Base-by-base conservation (phyloP, 2,888 invertebrate genomes). In the Alloplasta piceator region DNA sequence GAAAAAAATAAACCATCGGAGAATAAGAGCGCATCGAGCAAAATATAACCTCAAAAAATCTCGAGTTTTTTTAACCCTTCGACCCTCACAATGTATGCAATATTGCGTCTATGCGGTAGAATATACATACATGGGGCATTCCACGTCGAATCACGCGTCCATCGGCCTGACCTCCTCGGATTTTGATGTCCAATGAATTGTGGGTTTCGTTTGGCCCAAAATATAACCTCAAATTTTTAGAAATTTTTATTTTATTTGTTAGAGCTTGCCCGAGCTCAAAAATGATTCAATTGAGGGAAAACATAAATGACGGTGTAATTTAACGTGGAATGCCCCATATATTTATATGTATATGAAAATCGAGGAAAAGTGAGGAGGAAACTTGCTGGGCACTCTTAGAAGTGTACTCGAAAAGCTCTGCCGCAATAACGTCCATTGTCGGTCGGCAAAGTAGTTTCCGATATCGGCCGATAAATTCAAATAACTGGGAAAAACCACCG, bases 391-490 rank as follows among this genome's bases (percentile, higher is more conserved):
- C 58, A 64, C 63, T 63, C 64, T 46, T 61, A 63, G 67, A 56
- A 41, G 64, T 38, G 48, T 9, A 56, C 66, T 48, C 48, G 52
- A 64, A 52, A 73, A 46, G n/a, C 75, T 61, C 43, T 38, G 78
- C 85, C 82, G 61, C 83, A 84, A 85, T 85, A 84, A 85, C 64
- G 68, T 55, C 85, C 81, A 88, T 86, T 88, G 85, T 84, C 85
- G 84, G 85, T 82, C 85, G 87, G 85, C 82, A 86, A 87, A 88
- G 87, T 86, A 89, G 87, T 86, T 87, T 85, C 84, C 87, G 85
- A 89, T 89, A 89, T 86, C 85, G 82, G 77, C 84, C 88, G 89
- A 89, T 89, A 89, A 89, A 89, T 89, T 88, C 85, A 88, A 89
- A 88, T 86, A 84, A 81, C 72, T 78, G 67, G 26, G 77, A 76